Percentiles rank a stretch among this genome's conserved stretches.
Evolutionary conservation across 92 coral and sea anemone species (phyloP).

Genomic region (Micromussa lordhowensis): DNA sequence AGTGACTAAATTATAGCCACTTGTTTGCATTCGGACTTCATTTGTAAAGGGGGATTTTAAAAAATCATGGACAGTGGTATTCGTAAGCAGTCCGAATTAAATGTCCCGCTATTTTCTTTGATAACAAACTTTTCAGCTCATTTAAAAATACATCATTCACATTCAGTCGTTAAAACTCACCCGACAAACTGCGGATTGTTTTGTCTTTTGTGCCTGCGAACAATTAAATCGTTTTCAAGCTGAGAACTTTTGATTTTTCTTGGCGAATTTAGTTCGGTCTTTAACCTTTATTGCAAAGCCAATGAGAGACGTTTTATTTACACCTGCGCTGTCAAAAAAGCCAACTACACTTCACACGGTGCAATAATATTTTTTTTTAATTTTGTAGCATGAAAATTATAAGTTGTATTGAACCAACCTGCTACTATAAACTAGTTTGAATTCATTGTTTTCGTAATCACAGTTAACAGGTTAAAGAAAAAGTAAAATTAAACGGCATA

Average conservation of each 20-base stretch:
- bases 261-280: background rate
- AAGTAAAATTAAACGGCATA: background rate
- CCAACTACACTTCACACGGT: background rate
- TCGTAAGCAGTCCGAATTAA: background rate
- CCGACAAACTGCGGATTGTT: background rate
- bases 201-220: background rate
- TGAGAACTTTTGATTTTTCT: background rate
- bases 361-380: background rate
- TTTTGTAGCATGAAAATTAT: background rate
- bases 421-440: background rate
- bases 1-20: conserved; percentile 5
- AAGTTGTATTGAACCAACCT: background rate
- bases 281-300: background rate
- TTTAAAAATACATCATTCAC: background rate
- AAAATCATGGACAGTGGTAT: background rate
- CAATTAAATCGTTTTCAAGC: conserved; percentile 10
- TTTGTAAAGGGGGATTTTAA: background rate
- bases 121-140: background rate
- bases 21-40: conserved; percentile 9
- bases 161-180: background rate
- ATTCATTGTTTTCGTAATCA: background rate
- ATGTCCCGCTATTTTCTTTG: background rate
- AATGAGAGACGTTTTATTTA: background rate
- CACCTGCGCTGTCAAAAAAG: background rate
- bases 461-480: background rate